Evolutionary conservation across 2,797 vertebrate genomes (phyloP), one percentile per base, ranked within the genome.

Genomic region (Florisuga fusca): DNA sequence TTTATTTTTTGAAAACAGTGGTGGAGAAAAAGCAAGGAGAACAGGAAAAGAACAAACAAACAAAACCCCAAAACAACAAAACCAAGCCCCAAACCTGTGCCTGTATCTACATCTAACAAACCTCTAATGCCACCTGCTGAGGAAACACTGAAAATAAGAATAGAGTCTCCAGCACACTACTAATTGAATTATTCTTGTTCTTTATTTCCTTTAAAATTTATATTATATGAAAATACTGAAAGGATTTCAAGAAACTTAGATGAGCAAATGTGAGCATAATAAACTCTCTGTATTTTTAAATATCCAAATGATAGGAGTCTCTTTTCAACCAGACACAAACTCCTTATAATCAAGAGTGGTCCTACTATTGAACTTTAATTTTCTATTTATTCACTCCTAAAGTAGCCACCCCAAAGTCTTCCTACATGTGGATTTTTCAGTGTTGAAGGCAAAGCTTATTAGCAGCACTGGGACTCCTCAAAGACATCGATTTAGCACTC

Each of bases 61-160:
- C 9, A 13, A 29, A 54, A 23, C 18, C 8, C 31, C 7, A 36
- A 1, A 29, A 15, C 12, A 38, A 7, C 33, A 1, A 27, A 48
- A 27, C 5, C 11, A 29, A 54, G 26, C 15, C 12, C 33, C 7
- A 36, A 1, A 1, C 20, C 55, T 4, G 4, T 22, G 34, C 31
- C 45, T 55, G 3, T 21, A 16, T 5, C 11, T 71, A 19, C 8
- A 12, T 18, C 21, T 62, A 41, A 31, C 27, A 74, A 84, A 53
- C 34, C 38, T 84, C 67, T 93, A 62, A 46, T 53, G 85, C 93
- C 95, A 86, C 36, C 85, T 95, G 48, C 59, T 57, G 95, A 83
- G 25, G 5, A 48, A 95, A 82, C 38, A 27, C 5, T 57, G 75
- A 58, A 94, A 87, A 71, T 19, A 43, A 74, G 18, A 80, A 46